phyloP scores from a whole-genome alignment of 2,797 vertebrate genomes.

The Neoniphon sammara region DNA sequence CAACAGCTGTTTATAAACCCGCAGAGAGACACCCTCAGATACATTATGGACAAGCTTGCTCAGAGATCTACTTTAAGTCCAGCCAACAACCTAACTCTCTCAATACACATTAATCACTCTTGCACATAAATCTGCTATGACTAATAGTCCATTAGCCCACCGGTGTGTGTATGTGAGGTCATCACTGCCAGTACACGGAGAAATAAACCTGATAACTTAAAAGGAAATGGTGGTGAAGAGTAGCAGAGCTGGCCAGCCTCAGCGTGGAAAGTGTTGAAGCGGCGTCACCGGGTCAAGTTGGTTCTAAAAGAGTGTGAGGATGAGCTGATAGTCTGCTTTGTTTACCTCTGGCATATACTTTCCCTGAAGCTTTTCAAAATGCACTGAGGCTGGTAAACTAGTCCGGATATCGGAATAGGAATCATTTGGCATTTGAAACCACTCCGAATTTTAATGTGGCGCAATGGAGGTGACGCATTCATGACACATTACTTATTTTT shows the following conservation, averaged over 20 bases:
- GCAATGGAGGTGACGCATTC: not conserved
- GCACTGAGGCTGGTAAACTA: not conserved
- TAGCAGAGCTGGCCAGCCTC: conserved; percentile 8
- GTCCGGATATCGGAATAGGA: not conserved
- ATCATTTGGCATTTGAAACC: not conserved
- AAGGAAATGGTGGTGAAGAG: conserved; percentile 39
- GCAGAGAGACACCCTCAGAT: conserved; percentile 36
- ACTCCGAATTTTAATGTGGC: conserved; percentile 5
- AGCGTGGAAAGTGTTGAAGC: conserved; percentile 3
- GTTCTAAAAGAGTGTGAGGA: conserved; percentile 16
- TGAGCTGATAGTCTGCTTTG: conserved; percentile 6
- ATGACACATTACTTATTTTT: not conserved
- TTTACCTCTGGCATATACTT: not conserved
- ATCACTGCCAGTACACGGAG: conserved; percentile 46
- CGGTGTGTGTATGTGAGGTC: conserved; percentile 44
- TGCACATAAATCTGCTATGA: conserved; percentile 40
- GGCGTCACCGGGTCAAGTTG: conserved; percentile 31
- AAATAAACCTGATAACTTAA: conserved; percentile 54
- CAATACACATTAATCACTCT: conserved; percentile 29
- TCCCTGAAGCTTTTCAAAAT: not conserved
- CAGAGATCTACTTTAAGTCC: conserved; percentile 44
- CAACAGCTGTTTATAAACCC: conserved; percentile 48
- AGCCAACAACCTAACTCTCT: conserved; percentile 29
- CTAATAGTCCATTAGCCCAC: conserved; percentile 43
- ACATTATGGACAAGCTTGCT: conserved; percentile 35